Evolutionary conservation across 2,113 vertebrate species (phyloP), one percentile per base, ranked within the genome.

Genomic region (Rhadina sibilatrix): DNA sequence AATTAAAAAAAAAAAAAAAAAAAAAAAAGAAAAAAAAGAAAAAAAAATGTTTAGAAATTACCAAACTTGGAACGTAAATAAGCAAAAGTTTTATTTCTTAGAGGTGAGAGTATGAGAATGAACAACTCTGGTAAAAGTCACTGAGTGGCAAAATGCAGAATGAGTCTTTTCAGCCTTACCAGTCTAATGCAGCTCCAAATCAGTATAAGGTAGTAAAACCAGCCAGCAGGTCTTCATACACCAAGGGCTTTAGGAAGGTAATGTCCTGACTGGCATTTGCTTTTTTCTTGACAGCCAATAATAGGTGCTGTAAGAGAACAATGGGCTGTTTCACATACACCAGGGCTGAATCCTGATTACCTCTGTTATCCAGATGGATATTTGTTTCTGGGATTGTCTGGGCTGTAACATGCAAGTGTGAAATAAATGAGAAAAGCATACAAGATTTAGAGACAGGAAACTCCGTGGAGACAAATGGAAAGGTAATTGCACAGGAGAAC

Each of bases 401-500:
- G 52, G 83, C 28, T 74, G 33, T 38, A 76, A 85, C 21, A 38
- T 7, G 5, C 19, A 78, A 72, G 64, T 53, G 52, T 22, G 12
- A 94, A 93, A 88, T 50, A 90, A 74, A 86, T 37, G 16, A 78
- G 76, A 81, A 68, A 77, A 90, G 25, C 37, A 46, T 38, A 68
- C 44, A 81, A 35, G 31, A 7, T 72, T 53, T 61, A 38, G 53
- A 53, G 42, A 90, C 44, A 54, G 27, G 52, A 87, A 94, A 53
- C 54, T 50, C 90, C 27, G 10, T 66, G 30, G 92, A 87, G 91
- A 85, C n/a, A 89, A 94, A 38, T 66, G 30, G 19, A 56, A 94
- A 91, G 52, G 44, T 87, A 92, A 92, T 80, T 94, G 40, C 81
- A 57, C 17, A 68, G 60, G 75, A 95, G 63, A 95, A 95, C 53